phyloP scores from a whole-genome alignment of 2,797 vertebrate genomes.

The Notoglanidium macrostoma region DNA sequence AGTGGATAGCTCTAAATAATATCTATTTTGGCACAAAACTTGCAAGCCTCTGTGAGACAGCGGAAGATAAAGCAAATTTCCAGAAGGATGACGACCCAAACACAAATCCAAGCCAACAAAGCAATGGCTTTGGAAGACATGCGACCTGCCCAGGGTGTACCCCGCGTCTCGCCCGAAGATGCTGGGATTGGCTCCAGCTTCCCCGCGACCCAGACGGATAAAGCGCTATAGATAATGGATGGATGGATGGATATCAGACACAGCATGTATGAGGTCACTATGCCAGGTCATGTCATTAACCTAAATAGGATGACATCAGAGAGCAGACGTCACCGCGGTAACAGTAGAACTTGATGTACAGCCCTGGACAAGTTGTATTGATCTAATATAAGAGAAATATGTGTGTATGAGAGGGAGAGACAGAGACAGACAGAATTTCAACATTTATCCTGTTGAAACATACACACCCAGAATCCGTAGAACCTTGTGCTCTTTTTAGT shows the following conservation, averaged over 20 bases:
- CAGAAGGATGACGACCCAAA: neutral
- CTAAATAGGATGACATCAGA: slow-evolving; percentile 34
- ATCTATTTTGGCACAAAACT: neutral
- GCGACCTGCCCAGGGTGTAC: too few species aligned
- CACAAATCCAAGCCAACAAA: too few species aligned
- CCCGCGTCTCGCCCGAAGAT: too few species aligned
- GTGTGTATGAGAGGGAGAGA: neutral
- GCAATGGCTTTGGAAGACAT: neutral
- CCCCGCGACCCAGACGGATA: too few species aligned
- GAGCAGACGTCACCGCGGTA: slow-evolving; percentile 27
- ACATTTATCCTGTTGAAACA: neutral
- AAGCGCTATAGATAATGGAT: too few species aligned
- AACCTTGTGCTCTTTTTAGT: slow-evolving; percentile 3
- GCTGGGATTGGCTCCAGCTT: too few species aligned
- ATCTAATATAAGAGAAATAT: slow-evolving; percentile 18
- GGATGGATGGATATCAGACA: slow-evolving; percentile 1
- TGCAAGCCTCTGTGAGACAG: neutral
- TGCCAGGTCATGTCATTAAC: slow-evolving; percentile 23
- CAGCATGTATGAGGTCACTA: slow-evolving; percentile 8
- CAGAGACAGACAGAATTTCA: neutral
- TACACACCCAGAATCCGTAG: neutral
- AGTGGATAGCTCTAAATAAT: neutral
- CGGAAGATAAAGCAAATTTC: neutral
- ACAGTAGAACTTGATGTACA: slow-evolving; percentile 30
- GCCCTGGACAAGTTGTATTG: slow-evolving; percentile 25